Evolutionary conservation across 2,797 vertebrate species (phyloP).

Genomic region (Euphonia xanthogaster): DNA sequence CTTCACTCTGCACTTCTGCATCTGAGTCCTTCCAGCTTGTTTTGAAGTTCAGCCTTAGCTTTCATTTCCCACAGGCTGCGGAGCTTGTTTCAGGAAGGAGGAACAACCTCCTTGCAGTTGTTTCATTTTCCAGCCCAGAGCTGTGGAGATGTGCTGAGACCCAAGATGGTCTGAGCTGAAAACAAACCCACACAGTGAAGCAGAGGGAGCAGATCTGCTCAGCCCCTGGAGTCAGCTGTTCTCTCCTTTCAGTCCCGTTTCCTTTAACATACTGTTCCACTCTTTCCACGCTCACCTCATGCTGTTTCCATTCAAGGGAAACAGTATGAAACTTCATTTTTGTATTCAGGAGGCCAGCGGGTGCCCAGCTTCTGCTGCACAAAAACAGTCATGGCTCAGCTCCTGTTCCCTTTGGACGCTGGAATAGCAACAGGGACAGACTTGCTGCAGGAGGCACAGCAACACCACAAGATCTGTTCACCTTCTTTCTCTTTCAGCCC

Average conservation of each 20-base stretch:
- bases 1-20: neutral
- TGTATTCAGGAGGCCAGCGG: constrained; percentile 3
- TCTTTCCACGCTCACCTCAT: neutral
- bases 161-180: neutral
- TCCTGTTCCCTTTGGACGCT: neutral
- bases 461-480: neutral
- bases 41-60: neutral
- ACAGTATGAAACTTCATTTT: constrained; percentile 26
- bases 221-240: neutral
- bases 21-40: neutral
- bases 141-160: neutral
- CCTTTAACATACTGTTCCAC: neutral
- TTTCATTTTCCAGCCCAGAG: neutral
- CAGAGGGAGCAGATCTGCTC: neutral
- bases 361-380: neutral
- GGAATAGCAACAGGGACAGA: neutral
- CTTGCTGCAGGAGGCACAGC: neutral
- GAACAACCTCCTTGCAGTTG: neutral
- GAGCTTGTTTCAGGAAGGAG: neutral
- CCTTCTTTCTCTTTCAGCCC: neutral
- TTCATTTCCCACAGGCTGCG: neutral
- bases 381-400: neutral
- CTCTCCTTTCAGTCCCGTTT: neutral
- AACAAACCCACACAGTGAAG: neutral
- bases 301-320: constrained; percentile 51